Conservation (phyloP, 1,140 invertebrate species). For the Helicorthomorpha holstii region DNA sequence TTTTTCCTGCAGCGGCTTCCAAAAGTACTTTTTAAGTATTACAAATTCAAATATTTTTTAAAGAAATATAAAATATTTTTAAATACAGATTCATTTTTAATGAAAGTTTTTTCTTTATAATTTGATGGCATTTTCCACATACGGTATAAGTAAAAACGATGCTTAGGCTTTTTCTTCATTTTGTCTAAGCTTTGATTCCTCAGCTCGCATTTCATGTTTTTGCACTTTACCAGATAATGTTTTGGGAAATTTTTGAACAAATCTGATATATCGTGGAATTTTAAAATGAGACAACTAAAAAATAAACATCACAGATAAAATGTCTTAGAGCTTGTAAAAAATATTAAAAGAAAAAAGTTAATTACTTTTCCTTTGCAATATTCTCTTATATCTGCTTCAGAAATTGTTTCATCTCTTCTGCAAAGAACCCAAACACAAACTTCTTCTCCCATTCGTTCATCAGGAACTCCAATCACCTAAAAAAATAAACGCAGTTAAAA, state of each 20-base stretch:
- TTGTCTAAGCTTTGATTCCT: conserved; percentile 6
- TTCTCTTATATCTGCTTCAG: conserved; percentile 38
- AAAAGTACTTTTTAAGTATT: no score
- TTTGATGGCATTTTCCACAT: no score
- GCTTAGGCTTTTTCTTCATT: background rate
- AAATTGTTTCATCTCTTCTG: conserved; percentile 26
- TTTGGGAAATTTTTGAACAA: conserved; percentile 55
- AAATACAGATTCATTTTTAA: no score
- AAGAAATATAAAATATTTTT: no score
- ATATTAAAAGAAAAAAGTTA: background rate
- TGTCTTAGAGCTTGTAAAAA: no score
- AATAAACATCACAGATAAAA: no score
- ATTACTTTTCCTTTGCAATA: conserved; percentile 52
- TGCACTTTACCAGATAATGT: conserved; percentile 53
- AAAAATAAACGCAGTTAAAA: background rate
- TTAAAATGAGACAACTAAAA: no score
- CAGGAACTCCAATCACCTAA: conserved; percentile 53
- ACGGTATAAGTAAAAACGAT: no score
- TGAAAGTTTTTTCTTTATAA: no score
- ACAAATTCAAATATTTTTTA: no score
- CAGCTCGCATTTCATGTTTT: conserved; percentile 18
- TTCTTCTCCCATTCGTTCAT: conserved; percentile 67
- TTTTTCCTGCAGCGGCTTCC: no score
- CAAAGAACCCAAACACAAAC: conserved; percentile 57
- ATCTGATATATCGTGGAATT: conserved; percentile 53